Evolutionary conservation across 2,888 invertebrate genomes (phyloP), one percentile per base, ranked within the genome.

Genomic region (Pristionchus mayeri): DNA sequence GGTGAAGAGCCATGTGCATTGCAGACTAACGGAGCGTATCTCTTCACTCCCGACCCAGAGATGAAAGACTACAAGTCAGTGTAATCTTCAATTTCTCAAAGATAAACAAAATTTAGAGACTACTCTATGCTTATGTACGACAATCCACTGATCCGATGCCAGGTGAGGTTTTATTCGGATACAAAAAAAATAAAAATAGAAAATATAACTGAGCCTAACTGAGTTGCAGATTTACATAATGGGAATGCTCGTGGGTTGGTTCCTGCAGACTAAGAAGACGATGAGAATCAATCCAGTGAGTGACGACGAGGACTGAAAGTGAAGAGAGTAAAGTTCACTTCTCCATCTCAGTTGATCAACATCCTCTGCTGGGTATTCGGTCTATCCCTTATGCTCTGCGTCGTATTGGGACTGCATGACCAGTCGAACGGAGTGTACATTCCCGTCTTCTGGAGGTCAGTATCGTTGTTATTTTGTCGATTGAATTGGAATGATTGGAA

Each of bases 211-310:
- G n/a, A n/a, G n/a, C n/a, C n/a, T n/a, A n/a, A n/a, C n/a, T n/a
- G n/a, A n/a, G n/a, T 44, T 34, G 1, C 50, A 83, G 85, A 50
- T 57, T n/a, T 86, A 86, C 84, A 84, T 86, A 18, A 86, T 86
- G 79, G 86, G 86, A 24, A 84, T 86, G 81, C 54, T 86, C n/a
- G 84, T 84, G n/a, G 86, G 86, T 24, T 86, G 84, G 54, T 80
- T 86, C 9, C 76, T 86, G 50, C 84, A 84, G 21, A 40, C 13
- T 54, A 84, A 81, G 67, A 80, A 75, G 52, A 57, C 30, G 24
- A 80, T 86, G 84, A 80, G 37, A 27, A 84, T 86, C 76, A 80
- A 84, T 40, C 44, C 54, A 16, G 86, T 86, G 0, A 27, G 76
- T 27, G 44, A 13, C 6, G 6, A 6, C 44, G 6, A 44, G 7